Evolutionary conservation across 1,140 invertebrate genomes (phyloP), one percentile per base, ranked within the genome.

Genomic region (Zophobas atratus): DNA sequence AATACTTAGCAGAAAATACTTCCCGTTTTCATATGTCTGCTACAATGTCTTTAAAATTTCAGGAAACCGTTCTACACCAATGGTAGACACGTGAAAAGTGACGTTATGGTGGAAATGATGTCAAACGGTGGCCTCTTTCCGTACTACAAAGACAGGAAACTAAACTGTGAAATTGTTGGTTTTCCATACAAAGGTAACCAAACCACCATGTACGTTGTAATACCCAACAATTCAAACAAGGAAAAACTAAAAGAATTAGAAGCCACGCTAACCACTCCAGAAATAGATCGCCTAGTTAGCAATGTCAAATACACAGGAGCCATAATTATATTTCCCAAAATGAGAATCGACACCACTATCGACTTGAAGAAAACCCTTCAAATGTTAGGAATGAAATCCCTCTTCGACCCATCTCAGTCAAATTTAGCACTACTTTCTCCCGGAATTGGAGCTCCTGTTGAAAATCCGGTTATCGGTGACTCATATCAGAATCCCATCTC

Each of bases 131-230:
- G 88, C 0, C 87, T 87, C 2, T 90, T 92, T 75, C 89, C 88
- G 0, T 93, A 91, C 80, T 88, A 88, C 75, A 88, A 88, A 82
- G 89, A 90, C 80, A 84, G 82, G 57, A 79, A 84, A 77, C 81
- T 91, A 75, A 89, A 88, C 33, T 91, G 89, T 71, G 88, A 91
- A 80, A 91, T 94, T 38, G 82, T 95, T 39, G 92, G 90, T 1
- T 82, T 96, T 1, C 94, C 94, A 0, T 96, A 96, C 82, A 90
- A 92, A 83, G 91, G 90, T 0, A 87, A 88, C 35, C 85, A 89
- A 79, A 88, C 89, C 1, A 89, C 90, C 1, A 93, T 96, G 92
- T 93, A 94, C 70, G 84, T 95, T 0, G 84, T 96, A 0, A 86
- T 94, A 34, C 94, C 94, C 0, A 86, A 85, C 2, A 86, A 88